phyloP scores from a whole-genome alignment of 2,888 invertebrate genomes.

The Phalera bucephala region DNA sequence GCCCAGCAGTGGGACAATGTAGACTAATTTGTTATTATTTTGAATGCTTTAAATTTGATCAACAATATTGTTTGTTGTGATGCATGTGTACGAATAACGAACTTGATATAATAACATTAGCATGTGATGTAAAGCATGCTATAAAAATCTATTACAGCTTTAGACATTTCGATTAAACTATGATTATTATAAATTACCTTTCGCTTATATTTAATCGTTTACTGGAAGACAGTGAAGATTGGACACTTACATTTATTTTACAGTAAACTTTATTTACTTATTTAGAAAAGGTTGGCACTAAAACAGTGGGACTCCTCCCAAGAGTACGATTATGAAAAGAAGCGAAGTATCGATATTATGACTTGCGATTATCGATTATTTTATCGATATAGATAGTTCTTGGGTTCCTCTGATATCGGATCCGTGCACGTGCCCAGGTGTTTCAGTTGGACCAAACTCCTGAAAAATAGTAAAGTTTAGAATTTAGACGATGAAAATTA shows the following conservation, averaged over 20 bases:
- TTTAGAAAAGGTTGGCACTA: constrained; percentile 61
- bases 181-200: constrained; percentile 14
- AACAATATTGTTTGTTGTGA: too few relatives aligned
- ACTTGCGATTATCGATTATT: constrained; percentile 36
- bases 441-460: constrained; percentile 88
- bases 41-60: too few relatives aligned
- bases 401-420: constrained; percentile 91
- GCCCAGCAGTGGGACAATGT: too few relatives aligned
- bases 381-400: constrained; percentile 91
- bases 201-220: constrained; percentile 30
- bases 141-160: too few relatives aligned
- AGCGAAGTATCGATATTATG: constrained; percentile 49
- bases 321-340: constrained; percentile 41
- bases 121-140: too few relatives aligned
- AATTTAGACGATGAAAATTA: neutral
- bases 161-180: constrained; percentile 22
- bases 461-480: constrained; percentile 41
- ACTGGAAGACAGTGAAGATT: constrained; percentile 48
- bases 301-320: constrained; percentile 44
- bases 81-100: too few relatives aligned
- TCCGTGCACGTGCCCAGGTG: constrained; percentile 93
- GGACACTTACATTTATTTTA: constrained; percentile 41
- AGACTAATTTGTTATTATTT: too few relatives aligned
- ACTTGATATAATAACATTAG: too few relatives aligned
- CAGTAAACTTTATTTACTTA: constrained; percentile 34